Conservation (phyloP, 2,888 invertebrate genomes). For the Erebia epiphron region DNA sequence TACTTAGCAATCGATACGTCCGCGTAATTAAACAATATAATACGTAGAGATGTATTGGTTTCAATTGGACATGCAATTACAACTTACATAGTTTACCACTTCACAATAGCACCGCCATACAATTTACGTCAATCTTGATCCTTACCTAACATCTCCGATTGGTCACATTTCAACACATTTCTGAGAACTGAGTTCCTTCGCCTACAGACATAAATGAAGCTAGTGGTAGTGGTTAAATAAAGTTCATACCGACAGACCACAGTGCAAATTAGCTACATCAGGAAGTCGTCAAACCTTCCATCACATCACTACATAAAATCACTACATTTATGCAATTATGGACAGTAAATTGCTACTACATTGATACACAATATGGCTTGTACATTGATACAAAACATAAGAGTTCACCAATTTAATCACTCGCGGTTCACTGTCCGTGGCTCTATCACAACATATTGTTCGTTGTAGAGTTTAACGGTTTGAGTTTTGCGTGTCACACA, state of each 20-base stretch:
- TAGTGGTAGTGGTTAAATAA: constrained; percentile 11
- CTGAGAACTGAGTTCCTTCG: constrained; percentile 33
- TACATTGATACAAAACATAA: constrained; percentile 17
- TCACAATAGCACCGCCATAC: constrained; percentile 78
- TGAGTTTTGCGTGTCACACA: constrained; percentile 31
- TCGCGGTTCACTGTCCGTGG: constrained; percentile 22
- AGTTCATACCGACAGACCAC: constrained; percentile 26
- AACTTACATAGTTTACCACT: constrained; percentile 65
- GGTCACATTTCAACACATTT: constrained; percentile 34
- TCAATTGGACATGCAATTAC: constrained; percentile 56
- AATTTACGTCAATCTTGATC: constrained; percentile 49
- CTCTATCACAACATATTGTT: constrained; percentile 23
- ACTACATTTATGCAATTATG: constrained; percentile 33
- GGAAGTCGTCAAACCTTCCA: constrained; percentile 19
- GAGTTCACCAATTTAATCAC: constrained; percentile 20
- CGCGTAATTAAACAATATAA: neutral
- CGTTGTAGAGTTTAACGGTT: constrained; percentile 23
- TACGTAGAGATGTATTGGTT: constrained; percentile 33
- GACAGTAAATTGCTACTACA: constrained; percentile 35
- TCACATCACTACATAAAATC: constrained; percentile 30
- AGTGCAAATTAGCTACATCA: constrained; percentile 26
- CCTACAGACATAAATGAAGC: constrained; percentile 29
- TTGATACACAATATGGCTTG: constrained; percentile 19
- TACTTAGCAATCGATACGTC: too few species aligned
- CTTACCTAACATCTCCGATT: constrained; percentile 36